Evolutionary conservation across 2,113 vertebrate genomes (phyloP), one percentile per base, ranked within the genome.

Genomic region (Elephantulus edwardii): DNA sequence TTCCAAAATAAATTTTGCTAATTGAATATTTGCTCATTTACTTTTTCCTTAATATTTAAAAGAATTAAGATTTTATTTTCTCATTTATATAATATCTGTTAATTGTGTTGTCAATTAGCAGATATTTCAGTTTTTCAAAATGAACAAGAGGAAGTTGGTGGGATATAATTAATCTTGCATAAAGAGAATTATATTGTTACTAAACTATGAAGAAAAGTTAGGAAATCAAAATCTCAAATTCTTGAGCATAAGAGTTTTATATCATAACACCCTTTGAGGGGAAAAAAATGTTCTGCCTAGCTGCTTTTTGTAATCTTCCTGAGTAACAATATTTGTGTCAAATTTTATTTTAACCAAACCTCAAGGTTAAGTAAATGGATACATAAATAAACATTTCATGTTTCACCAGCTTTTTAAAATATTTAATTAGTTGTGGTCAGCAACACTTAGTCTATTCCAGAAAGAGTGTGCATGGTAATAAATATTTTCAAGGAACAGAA

Each of bases 401-500:
- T 54, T 86, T 72, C 33, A 92, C 54, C 19, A 83, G 52, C 12
- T 35, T 93, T 77, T 83, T 35, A 79, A 90, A 88, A 93, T 22
- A 94, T 78, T 86, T 93, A 84, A 90, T 95, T 88, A 78, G 93
- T 46, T 93, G 60, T 44, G 38, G 82, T 93, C 28, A 89, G 14
- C 12, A 93, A 84, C 42, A 92, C 33, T 95, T 90, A 84, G 77
- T 64, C 64, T 71, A 80, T 72, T 90, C 46, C 90, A 86, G 80
- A 66, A 95, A 90, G 6, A 79, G 22, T 68, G 50, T 89, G 50
- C 20, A 48, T 20, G 42, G 58, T 78, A 96, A 95, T 28, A 5
- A 95, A 71, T 90, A 96, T 83, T 96, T 97, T 80, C 54, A 86
- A 91, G 80, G 78, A 95, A 85, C 12, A 83, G 56, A 96, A 84